Percentiles rank a stretch among this genome's conserved stretches.
Conservation (phyloP, 2,888 invertebrate species). For the Drosophila percnosoma region DNA sequence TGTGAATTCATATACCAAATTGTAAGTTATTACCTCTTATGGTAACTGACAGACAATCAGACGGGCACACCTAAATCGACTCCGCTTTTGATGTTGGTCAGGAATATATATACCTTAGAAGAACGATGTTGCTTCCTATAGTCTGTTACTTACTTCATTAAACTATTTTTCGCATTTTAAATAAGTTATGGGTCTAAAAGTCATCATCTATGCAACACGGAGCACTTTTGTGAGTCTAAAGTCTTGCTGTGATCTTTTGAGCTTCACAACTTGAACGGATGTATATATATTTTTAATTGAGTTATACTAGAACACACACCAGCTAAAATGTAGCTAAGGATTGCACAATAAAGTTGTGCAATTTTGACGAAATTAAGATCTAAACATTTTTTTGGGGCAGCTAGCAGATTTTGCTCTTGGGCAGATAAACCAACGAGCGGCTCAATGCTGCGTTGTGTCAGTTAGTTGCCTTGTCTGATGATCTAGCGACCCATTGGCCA, state of each 20-base stretch:
- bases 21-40: not conserved
- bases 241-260: not conserved
- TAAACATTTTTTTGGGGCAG: constrained; percentile 9
- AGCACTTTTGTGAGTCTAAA: not conserved
- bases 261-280: not conserved
- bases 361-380: constrained; percentile 12
- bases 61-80: not conserved
- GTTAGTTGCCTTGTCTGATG: constrained; percentile 34
- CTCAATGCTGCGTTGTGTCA: constrained; percentile 29
- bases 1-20: not conserved
- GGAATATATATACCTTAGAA: not conserved
- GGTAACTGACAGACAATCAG: not conserved
- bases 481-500: constrained; percentile 51
- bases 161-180: too few species aligned
- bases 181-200: not conserved
- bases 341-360: constrained; percentile 42
- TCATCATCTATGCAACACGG: not conserved
- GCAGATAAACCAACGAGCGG: constrained; percentile 30
- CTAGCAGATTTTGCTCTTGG: constrained; percentile 10
- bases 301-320: not conserved
- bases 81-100: not conserved
- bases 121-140: too few species aligned
- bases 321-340: not conserved
- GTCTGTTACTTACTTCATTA: too few species aligned
- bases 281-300: not conserved